Percentiles rank a stretch among this genome's conserved stretches.
Evolutionary conservation across 2,113 vertebrate genomes (phyloP).

Genomic region (Sinosuthora webbiana): DNA sequence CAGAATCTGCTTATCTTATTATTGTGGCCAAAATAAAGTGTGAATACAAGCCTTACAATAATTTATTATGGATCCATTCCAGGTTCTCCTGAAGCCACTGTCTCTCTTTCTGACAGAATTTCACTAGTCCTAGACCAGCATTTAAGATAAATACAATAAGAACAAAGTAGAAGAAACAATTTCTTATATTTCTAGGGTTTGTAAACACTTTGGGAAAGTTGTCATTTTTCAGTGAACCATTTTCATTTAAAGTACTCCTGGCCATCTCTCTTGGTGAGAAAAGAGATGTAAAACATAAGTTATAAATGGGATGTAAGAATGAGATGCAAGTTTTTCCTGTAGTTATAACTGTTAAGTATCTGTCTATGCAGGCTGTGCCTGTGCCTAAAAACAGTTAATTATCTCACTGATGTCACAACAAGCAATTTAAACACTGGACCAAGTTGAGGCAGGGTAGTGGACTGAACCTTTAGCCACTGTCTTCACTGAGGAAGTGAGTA

Average conservation of each 20-base stretch:
- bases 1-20: background rate
- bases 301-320: background rate
- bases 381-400: background rate
- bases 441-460: background rate
- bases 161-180: background rate
- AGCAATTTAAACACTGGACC: background rate
- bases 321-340: background rate
- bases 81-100: background rate
- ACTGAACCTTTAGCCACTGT: background rate
- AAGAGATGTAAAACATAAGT: background rate
- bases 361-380: rapidly evolving
- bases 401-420: background rate
- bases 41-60: background rate
- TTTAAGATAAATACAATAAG: background rate
- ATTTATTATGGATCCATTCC: background rate
- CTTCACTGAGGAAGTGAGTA: background rate
- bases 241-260: background rate
- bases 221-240: background rate
- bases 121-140: background rate
- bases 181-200: background rate
- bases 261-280: background rate
- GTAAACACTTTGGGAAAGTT: background rate
- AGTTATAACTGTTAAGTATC: background rate
- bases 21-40: background rate
- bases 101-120: background rate